Percentiles rank a stretch among this genome's conserved stretches.
phyloP scores from a whole-genome alignment of 2,113 vertebrate species.

The Aegotheles bennettii region DNA sequence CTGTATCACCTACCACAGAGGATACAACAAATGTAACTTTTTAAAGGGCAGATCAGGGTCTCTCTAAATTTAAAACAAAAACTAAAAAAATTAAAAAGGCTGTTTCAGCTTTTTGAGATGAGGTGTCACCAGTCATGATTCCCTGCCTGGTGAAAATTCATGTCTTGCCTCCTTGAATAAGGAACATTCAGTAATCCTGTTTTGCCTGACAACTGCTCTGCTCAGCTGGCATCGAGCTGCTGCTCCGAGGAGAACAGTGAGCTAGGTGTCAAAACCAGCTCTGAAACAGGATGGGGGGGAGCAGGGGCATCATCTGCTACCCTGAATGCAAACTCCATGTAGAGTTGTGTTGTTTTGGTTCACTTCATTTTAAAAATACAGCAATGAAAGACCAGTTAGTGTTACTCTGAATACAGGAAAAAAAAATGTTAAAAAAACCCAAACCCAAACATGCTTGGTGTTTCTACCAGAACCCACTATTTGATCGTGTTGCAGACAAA shows the following conservation, averaged over 20 bases:
- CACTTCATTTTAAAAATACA: neutral
- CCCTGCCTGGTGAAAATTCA: neutral
- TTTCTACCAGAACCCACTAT: neutral
- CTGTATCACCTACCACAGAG: neutral
- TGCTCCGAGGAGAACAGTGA: neutral
- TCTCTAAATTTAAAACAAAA: neutral
- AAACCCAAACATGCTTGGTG: neutral
- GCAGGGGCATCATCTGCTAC: neutral
- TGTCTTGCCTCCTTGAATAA: neutral
- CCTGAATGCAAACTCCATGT: neutral
- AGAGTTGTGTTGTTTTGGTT: neutral
- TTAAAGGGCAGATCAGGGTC: neutral
- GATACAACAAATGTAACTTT: neutral
- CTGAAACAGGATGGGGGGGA: neutral
- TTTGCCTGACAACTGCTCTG: neutral
- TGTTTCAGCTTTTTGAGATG: neutral
- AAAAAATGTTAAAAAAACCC: neutral
- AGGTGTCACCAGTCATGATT: neutral
- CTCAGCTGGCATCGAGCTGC: neutral
- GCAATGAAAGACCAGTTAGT: neutral
- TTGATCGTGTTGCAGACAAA: neutral
- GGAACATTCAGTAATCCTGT: neutral
- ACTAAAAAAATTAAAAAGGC: neutral
- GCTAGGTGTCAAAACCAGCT: neutral
- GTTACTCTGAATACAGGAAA: neutral